Evolutionary conservation across 2,113 vertebrate genomes (phyloP), one percentile per base, ranked within the genome.

Genomic region (Tichodroma muraria): DNA sequence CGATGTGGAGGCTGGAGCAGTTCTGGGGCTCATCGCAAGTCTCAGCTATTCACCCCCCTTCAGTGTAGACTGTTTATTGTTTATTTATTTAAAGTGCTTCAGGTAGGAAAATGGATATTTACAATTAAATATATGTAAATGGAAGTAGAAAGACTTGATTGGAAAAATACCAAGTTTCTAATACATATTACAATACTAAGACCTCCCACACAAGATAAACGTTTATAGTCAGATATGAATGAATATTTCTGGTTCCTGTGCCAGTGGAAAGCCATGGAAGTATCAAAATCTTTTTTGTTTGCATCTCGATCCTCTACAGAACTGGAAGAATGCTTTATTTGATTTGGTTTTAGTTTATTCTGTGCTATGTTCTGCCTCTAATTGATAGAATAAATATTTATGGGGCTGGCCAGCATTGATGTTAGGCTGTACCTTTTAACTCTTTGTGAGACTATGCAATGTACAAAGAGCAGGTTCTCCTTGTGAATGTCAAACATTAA

Each of bases 121-220:
- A 94, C 88, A 86, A 95, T 96, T 95, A 97, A 94, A 80, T 94
- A 70, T 96, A 95, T 96, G 96, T 96, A 96, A 93, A 97, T 97
- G 80, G 66, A 80, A 90, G 79, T 97, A 89, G 94, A 95, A 97
- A 92, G 96, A 71, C 95, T 81, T 96, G 85, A 94, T 53, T 97
- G 97, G 97, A 96, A 91, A 88, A 90, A 94, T 40, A 96, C 95
- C 97, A 97, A 96, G 92, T 96, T 95, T 96, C 92, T 97, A 96
- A 96, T 97, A 96, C 94, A 97, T 94, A 97, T 52, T 82, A 95
- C 79, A 96, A 23, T 95, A 90, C 72, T 90, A 85, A 96, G 96
- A 84, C 59, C 97, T 96, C 97, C 97, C 97, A 98, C 97, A 89
- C 85, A 80, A 88, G 96, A 86, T 61, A 93, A 96, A 93, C 30